These are phyloP conservation scores for Microtus oregoni DNA, from an alignment of 2,113 vertebrate species.

Conservation along the genomic window DNA sequence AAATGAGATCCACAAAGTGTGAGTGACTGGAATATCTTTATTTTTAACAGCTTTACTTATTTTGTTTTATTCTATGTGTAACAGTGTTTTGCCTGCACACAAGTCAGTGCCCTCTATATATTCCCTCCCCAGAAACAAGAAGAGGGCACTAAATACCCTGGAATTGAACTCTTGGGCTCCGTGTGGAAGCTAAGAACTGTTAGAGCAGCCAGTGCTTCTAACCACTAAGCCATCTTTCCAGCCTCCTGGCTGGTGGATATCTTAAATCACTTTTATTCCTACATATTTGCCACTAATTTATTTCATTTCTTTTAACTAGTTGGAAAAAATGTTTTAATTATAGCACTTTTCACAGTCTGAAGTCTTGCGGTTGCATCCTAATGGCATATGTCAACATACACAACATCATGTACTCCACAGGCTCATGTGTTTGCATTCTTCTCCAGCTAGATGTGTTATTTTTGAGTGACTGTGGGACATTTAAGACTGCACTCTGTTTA, in stretches of 20 bases:
- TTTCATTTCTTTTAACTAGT: background rate
- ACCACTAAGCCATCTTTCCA: background rate
- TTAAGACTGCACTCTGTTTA: background rate
- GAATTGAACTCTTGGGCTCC: background rate
- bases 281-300: background rate
- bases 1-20: background rate
- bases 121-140: background rate
- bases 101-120: background rate
- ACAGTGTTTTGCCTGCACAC: background rate
- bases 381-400: background rate
- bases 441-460: too few relatives aligned
- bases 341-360: background rate
- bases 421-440: background rate
- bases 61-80: background rate
- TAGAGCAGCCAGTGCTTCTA: background rate
- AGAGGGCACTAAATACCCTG: background rate
- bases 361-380: background rate
- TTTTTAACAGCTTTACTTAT: background rate
- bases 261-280: background rate
- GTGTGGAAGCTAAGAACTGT: background rate
- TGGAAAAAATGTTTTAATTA: background rate
- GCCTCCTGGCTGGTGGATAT: background rate
- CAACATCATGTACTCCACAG: background rate
- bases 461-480: background rate
- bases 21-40: too few relatives aligned